phyloP scores from a whole-genome alignment of 2,888 invertebrate species.

The Horisme vitalbata region DNA sequence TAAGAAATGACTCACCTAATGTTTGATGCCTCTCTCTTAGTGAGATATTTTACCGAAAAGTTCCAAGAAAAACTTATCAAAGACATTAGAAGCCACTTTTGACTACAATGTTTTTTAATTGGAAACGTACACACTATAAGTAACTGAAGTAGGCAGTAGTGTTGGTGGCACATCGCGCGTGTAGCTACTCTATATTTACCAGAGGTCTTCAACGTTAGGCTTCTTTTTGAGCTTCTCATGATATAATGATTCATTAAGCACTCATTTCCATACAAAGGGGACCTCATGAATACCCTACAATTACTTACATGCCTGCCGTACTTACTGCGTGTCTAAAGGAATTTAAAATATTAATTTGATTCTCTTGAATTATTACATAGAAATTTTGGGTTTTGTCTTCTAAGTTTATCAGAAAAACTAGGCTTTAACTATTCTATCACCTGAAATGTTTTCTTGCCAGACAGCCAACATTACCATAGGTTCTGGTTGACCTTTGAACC shows the following conservation, averaged over 20 bases:
- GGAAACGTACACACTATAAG: conserved; percentile 17
- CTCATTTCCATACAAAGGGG: conserved; percentile 2
- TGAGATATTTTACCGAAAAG: conserved; percentile 3
- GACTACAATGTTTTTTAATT: too few relatives aligned
- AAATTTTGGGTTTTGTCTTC: too few relatives aligned
- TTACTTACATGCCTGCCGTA: too few relatives aligned
- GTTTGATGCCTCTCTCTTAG: not conserved
- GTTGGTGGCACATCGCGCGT: conserved; percentile 9
- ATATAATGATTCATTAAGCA: not conserved
- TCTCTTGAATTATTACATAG: too few relatives aligned
- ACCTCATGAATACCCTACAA: too few relatives aligned
- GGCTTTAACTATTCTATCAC: too few relatives aligned
- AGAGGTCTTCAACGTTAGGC: conserved; percentile 22
- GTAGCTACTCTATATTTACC: conserved; percentile 30
- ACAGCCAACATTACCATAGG: too few relatives aligned
- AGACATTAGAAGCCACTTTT: too few relatives aligned
- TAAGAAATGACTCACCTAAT: conserved; percentile 15
- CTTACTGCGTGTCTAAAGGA: too few relatives aligned
- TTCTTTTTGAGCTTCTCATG: not conserved
- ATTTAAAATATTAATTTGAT: too few relatives aligned
- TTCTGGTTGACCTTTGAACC: not conserved
- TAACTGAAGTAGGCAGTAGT: conserved; percentile 20
- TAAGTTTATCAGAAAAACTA: too few relatives aligned
- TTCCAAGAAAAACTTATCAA: conserved; percentile 6
- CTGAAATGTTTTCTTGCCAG: too few relatives aligned